Evolutionary conservation across 2,797 vertebrate genomes (phyloP).

Genomic region (Pseudochaenichthys georgianus): DNA sequence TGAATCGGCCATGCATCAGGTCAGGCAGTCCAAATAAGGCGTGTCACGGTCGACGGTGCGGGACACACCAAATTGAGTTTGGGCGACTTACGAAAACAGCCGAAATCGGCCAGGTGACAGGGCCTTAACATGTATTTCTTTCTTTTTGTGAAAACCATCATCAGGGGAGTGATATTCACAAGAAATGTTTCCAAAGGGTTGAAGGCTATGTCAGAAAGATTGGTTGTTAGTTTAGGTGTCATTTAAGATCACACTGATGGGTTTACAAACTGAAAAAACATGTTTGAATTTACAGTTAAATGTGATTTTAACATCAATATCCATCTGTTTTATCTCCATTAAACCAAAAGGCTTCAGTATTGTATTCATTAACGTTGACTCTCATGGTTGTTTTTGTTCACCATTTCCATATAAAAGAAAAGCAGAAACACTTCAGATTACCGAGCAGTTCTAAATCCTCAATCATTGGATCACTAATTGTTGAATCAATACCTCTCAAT

Average conservation of each 20-base stretch:
- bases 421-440: slow-evolving; percentile 31
- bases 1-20: too few relatives aligned
- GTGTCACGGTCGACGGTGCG: too few relatives aligned
- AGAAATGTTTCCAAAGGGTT: slow-evolving; percentile 15
- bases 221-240: background rate
- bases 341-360: background rate
- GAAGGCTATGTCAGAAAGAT: slow-evolving; percentile 10
- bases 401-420: background rate
- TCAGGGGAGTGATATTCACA: slow-evolving; percentile 11
- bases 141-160: slow-evolving; percentile 13
- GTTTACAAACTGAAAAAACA: background rate
- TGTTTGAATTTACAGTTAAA: background rate
- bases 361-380: background rate
- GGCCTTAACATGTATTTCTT: slow-evolving; percentile 19
- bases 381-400: slow-evolving; percentile 10
- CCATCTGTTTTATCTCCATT: too few relatives aligned
- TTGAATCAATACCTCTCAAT: slow-evolving; percentile 56
- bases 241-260: background rate
- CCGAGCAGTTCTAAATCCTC: slow-evolving; percentile 43
- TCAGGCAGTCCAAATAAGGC: too few relatives aligned
- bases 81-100: too few relatives aligned
- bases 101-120: too few relatives aligned
- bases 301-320: background rate
- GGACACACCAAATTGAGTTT: too few relatives aligned
- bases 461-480: slow-evolving; percentile 56